phyloP scores from a whole-genome alignment of 2,797 vertebrate genomes.

The Tiaroga cobitis region DNA sequence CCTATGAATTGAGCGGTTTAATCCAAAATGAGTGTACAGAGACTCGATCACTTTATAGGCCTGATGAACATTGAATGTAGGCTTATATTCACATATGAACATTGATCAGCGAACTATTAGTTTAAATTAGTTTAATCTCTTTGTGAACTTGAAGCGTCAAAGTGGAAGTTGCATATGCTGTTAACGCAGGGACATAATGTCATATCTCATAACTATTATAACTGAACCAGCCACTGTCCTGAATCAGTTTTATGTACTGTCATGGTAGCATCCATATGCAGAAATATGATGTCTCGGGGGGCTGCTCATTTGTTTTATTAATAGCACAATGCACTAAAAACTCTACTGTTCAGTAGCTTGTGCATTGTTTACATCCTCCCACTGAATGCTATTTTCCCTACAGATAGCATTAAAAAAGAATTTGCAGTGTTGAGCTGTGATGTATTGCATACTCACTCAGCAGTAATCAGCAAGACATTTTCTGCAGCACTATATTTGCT shows the following conservation, averaged over 20 bases:
- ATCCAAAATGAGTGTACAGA: too few relatives aligned
- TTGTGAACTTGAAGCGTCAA: too few relatives aligned
- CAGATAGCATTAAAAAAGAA: background rate
- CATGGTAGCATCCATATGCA: background rate
- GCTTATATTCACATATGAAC: too few relatives aligned
- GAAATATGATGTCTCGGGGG: background rate
- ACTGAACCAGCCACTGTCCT: background rate
- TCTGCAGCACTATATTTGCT: background rate
- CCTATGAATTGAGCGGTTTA: too few relatives aligned
- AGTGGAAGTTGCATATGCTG: too few relatives aligned
- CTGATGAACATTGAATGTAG: too few relatives aligned
- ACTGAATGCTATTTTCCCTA: background rate
- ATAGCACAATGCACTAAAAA: background rate
- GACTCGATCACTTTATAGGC: too few relatives aligned
- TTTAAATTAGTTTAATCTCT: too few relatives aligned
- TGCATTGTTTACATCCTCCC: conserved; percentile 21
- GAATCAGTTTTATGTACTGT: background rate
- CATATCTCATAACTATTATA: too few relatives aligned
- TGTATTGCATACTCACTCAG: conserved; percentile 4
- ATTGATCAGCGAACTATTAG: too few relatives aligned
- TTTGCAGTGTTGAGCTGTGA: background rate
- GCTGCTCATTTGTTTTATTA: background rate
- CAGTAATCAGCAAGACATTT: conserved; percentile 3
- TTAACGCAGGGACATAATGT: too few relatives aligned
- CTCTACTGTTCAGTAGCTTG: background rate